These are phyloP conservation scores for Spinus pinus DNA, from an alignment of 2,797 vertebrate genomes.

Conservation along the genomic window DNA sequence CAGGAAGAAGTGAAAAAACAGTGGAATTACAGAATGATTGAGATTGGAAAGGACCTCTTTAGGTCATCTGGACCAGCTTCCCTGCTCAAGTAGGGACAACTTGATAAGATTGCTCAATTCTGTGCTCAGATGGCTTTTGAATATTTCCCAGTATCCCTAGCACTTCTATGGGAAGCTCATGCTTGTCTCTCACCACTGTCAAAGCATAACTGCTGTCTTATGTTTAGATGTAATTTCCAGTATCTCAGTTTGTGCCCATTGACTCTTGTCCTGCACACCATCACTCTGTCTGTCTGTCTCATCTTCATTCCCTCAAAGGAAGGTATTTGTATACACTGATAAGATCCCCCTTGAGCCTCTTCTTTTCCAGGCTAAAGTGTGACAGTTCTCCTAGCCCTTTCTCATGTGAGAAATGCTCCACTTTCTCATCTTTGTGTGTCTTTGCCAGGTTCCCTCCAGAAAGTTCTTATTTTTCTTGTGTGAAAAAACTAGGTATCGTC, in stretches of 20 bases:
- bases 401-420: background rate
- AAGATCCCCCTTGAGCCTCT: rapidly evolving
- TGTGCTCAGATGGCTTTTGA: background rate
- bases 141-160: background rate
- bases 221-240: background rate
- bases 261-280: background rate
- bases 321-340: background rate
- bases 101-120: background rate
- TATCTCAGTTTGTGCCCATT: background rate
- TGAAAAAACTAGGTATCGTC: background rate
- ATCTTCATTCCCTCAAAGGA: background rate
- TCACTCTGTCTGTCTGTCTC: background rate
- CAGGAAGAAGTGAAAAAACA: background rate
- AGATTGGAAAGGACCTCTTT: background rate
- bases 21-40: background rate
- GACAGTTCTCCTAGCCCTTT: background rate
- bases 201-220: background rate
- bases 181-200: background rate
- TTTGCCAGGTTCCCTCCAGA: background rate
- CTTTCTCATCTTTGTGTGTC: background rate
- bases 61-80: background rate
- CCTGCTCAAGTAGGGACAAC: background rate
- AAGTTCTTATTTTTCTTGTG: background rate
- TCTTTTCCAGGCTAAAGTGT: background rate
- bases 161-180: background rate